Evolutionary conservation across 2,797 vertebrate genomes (phyloP), one percentile per base, ranked within the genome.

Genomic region (Bovichtus diacanthus): DNA sequence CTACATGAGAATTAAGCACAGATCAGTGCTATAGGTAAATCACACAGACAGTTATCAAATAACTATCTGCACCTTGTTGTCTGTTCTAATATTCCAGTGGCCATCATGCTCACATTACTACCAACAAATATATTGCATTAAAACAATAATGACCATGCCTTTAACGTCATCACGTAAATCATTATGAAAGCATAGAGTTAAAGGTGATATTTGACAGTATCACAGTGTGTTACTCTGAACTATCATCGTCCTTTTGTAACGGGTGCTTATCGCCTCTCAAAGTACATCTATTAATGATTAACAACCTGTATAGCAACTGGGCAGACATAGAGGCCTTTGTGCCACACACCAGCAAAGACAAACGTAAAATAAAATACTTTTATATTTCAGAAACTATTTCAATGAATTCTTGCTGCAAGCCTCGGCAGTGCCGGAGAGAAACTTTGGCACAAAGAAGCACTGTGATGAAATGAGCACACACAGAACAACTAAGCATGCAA

Each of bases 241-340:
- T 41, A 63, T 75, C 44, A 60, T 74, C 44, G 47, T 36, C 66
- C 23, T 54, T 88, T 83, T 81, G 82, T 86, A 84, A 82, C 39
- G 29, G 62, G 46, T 25, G 18, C 74, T 78, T 85, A 89, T 89
- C 75, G 23, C 67, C 9, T 53, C 72, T 87, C 78, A 86, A 70
- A 88, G 81, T 85, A 72, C 89, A 90, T 64, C 63, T 55, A 78
- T 83, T 76, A 72, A 88, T 88, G 83, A 90, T 88, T 89, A 84
- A 87, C 64, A 1, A 60, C 55, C 64, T 12, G 36, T 60, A 68
- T 2, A 27, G 55, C 44, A 39, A 41, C 18, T 68, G 44, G 38
- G 44, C 10, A 3, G 55, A 38, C 29, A 66, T 5, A 47, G 51
- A 29, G 2, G 44, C 47, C 15, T 36, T 16, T 51, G 31, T 16